These are phyloP conservation scores for Noctua comes DNA, from an alignment of 2,888 invertebrate species.

Conservation along the genomic window DNA sequence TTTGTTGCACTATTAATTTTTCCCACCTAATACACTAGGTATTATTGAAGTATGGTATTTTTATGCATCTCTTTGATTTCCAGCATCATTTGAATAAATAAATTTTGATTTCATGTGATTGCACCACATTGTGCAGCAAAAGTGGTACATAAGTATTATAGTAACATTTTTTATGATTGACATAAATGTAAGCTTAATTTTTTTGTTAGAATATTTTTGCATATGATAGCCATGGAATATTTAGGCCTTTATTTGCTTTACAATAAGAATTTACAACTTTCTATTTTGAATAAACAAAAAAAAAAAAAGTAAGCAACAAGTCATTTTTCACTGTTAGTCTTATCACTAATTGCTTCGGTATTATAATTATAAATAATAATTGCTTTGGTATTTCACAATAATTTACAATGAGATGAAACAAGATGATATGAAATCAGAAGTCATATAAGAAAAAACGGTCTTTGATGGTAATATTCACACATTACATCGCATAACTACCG, in stretches of 20 bases:
- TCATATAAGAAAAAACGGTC: background rate
- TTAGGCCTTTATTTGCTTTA: background rate
- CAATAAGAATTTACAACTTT: background rate
- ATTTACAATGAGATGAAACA: slow-evolving; percentile 13
- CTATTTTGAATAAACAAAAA: background rate
- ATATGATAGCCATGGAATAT: background rate
- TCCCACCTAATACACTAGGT: background rate
- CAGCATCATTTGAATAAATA: background rate
- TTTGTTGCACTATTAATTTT: background rate
- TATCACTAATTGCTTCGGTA: background rate
- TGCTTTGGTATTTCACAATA: slow-evolving; percentile 40
- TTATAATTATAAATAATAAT: slow-evolving; percentile 21
- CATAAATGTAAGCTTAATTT: background rate
- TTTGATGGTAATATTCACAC: too few species aligned
- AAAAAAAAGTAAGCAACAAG: background rate
- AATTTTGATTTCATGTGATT: background rate
- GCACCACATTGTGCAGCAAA: background rate
- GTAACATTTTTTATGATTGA: background rate
- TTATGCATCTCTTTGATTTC: background rate
- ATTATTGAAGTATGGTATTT: background rate
- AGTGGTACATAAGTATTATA: background rate
- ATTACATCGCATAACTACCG: background rate
- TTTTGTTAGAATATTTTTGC: too few species aligned
- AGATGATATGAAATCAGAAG: background rate
- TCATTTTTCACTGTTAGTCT: background rate